Base-by-base conservation (phyloP, 2,888 invertebrate species). In the Protophormia terraenovae region DNA sequence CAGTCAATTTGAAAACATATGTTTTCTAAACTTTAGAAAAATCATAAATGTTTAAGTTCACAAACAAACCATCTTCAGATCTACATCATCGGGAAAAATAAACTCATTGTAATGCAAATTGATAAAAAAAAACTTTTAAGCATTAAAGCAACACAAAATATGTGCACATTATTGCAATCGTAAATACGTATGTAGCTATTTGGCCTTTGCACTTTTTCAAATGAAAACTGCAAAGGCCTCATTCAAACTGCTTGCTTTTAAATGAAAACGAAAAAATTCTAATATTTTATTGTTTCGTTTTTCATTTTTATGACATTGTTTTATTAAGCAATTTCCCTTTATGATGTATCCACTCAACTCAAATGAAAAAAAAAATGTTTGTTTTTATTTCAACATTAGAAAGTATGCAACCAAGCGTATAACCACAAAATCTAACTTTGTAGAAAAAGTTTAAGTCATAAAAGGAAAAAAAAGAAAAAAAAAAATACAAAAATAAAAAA, bases 401-500 rank as follows among this genome's bases (percentile, higher is more conserved):
- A 55, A 41, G 55, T 24, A 58, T 3, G 29, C 58, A 67, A 32
- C 77, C 16, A 58, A 58, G 77, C 58, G 77, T 77, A 58, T 47
- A 58, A 58, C 77, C 77, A 67, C 66, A 67, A 77, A 45, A 8
- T 67, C 45, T 45, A 67, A 67, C 53, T 53, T 76, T 66, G 24
- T 53, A 41, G 16, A 66, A 76, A 41, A 64, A 66, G 16, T 24
- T 64, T 24, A 50, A 35, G 32, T 47, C 62, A 32, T 38, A 64
- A 76, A 64, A 62, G 2, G 50, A 64, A 75, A 50, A 47, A 19
- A 35, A 22, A 41, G 38, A 22, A 0, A 32, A 32, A 16, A 77
- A 58, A 4, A 66, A 66, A 45, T 16, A 47, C 47, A 47, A 24
- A n/a, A 16, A 73, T 5, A 16, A 10, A 7, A 32, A 16, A 14